phyloP scores from a whole-genome alignment of 37 sponge, comb jelly and placozoan genomes.

The Aplysina aerophoba region DNA sequence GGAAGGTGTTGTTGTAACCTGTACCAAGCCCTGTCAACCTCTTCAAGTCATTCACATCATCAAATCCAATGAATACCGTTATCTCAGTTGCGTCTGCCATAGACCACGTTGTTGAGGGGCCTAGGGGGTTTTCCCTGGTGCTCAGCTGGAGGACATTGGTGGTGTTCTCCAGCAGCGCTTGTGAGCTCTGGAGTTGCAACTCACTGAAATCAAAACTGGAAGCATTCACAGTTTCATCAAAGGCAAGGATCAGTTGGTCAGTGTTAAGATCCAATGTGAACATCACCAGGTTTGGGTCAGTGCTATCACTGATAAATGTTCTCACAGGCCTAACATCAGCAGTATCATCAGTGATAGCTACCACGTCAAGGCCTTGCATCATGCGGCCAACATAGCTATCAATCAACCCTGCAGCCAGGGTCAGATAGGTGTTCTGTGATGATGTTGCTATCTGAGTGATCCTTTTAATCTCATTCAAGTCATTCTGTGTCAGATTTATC shows the following conservation, averaged over 20 bases:
- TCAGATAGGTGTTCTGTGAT: conserved; percentile 69
- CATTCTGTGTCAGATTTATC: conserved; percentile 54
- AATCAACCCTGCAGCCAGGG: conserved; percentile 62
- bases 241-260: conserved; percentile 65
- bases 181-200: conserved; percentile 45
- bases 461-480: conserved; percentile 87
- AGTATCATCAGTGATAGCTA: conserved; percentile 68
- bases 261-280: conserved; percentile 73
- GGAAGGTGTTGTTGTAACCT: conserved; percentile 46
- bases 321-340: conserved; percentile 50
- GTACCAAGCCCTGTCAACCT: conserved; percentile 66
- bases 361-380: conserved; percentile 55
- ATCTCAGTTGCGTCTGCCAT: conserved; percentile 60
- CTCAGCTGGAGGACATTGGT: conserved; percentile 56
- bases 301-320: conserved; percentile 69
- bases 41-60: conserved; percentile 82
- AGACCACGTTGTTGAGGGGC: conserved; percentile 42
- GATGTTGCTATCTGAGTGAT: conserved; percentile 61
- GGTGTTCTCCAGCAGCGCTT: conserved; percentile 38
- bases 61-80: conserved; percentile 63
- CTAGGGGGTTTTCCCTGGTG: neutral
- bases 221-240: conserved; percentile 88
- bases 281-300: conserved; percentile 57
- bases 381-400: conserved; percentile 48
- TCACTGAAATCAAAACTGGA: conserved; percentile 55